Evolutionary conservation across 2,113 vertebrate species (phyloP).

Genomic region (Chionomys nivalis): DNA sequence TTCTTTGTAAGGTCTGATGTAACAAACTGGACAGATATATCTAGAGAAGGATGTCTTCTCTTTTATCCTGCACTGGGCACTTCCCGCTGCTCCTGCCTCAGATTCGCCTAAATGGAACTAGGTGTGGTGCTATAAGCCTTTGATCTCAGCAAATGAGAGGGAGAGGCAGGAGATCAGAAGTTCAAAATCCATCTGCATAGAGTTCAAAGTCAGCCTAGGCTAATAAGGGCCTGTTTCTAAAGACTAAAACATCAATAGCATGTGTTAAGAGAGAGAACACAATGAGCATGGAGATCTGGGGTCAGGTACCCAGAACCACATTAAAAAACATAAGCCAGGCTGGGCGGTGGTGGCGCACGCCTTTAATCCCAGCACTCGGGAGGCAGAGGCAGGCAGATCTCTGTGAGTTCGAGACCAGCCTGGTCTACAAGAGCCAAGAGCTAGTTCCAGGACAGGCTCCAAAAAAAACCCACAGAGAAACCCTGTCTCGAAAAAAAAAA

Average conservation of each 20-base stretch:
- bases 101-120: background rate
- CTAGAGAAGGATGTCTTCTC: background rate
- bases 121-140: background rate
- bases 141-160: background rate
- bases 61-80: background rate
- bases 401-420: too few species aligned
- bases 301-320: background rate
- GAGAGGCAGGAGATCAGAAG: too few species aligned
- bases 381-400: too few species aligned
- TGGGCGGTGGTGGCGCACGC: too few species aligned
- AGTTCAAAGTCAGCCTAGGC: background rate
- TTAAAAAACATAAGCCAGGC: background rate
- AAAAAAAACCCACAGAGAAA: too few species aligned
- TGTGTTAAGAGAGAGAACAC: background rate
- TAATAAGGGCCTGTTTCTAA: background rate
- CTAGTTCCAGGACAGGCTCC: too few species aligned
- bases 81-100: background rate
- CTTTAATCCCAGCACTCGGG: too few species aligned
- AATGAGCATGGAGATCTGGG: too few species aligned
- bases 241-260: background rate
- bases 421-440: too few species aligned
- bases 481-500: too few species aligned
- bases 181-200: background rate
- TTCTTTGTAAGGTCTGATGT: slow-evolving; percentile 18
- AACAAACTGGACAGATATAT: background rate